Base-by-base conservation (phyloP, 2,113 vertebrate species). In the Nycticryphes semicollaris region DNA sequence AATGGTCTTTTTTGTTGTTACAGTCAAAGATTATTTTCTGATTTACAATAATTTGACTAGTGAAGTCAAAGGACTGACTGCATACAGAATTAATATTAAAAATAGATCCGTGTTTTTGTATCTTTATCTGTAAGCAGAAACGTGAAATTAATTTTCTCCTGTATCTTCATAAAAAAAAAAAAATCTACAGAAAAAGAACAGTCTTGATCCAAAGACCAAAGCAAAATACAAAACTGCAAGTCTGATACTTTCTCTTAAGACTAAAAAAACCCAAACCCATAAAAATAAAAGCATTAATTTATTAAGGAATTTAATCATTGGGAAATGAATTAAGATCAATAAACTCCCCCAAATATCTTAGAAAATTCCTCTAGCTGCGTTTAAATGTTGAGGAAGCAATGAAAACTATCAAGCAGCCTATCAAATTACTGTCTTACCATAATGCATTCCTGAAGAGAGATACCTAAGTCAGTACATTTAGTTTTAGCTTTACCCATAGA, bases 401-500 rank as follows among this genome's bases (percentile, higher is more conserved):
- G 0, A 75, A 48, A 87, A 19, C 31, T 10, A 25, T 25, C 47
- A 30, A 15, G 8, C 14, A n/a, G 27, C 12, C 6, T 18, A 83
- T 50, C 19, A 37, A 67, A 66, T 39, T 39, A 43, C 4, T 2
- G 3, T 14, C 30, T 39, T 19, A 28, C 16, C 43, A 23, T 9
- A 31, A 53, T 0, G 12, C 37, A 8, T 31, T 59, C 64, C 66
- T 7, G 23, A 53, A 13, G 18, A 54, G 28, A 39, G 37, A 28
- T 10, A 43, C 7, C 45, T 13, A 18, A 8, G 9, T 4, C 4
- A 9, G 15, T 16, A 13, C 6, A 30, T 6, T 63, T 14, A 10
- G 15, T 7, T 31, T 39, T 22, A 17, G 51, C 45, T 70, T 59
- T 51, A n/a, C 35, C 24, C 0, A 0, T 0, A 50, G n/a, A 6